Evolutionary conservation across 2,888 invertebrate genomes (phyloP), one percentile per base, ranked within the genome.

Genomic region (Archips crataeganus): DNA sequence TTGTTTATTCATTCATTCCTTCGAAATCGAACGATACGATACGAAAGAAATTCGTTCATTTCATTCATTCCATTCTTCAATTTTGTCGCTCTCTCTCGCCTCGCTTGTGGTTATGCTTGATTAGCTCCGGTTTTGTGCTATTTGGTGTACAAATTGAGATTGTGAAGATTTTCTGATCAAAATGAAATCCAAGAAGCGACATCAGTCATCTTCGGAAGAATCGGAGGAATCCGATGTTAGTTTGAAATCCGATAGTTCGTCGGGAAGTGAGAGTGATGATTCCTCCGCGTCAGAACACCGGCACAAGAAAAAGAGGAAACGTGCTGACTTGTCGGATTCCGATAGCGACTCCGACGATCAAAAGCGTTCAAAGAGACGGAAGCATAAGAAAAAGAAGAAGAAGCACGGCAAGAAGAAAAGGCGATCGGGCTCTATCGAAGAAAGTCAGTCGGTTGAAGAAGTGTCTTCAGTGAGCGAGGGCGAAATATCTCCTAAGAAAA

Each of bases 311-410:
- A 94, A 94, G 85, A 90, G 87, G 76, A 93, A 93, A 84, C 93
- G 90, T 82, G 92, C 83, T 60, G 89, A 91, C 66, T 90, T 91
- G 73, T 91, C 94, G 15, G 90, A 90, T 70, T 92, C 93, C 10
- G 94, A 93, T 34, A 92, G 92, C 71, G 90, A 91, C 74, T 90
- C 91, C 0, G 92, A 91, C 65, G 90, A 87, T 32, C 91, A 90
- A 70, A 91, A 89, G 75, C 91, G 91, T 32, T 80, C 87, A 4
- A 94, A 94, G 77, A 94, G 93, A 84, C 91, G 94, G 32, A 95
- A 94, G 78, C 94, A 94, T 74, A 94, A 94, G 86, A 94, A 94
- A 79, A 95, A 95, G 85, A 95, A 94, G 85, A 94, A 92, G 86
- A 94, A 94, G 80, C 94, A 94, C 74, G 84, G 82, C 15, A 95